Conservation (phyloP, 2,888 invertebrate species). For the Epistrophella euchroma region DNA sequence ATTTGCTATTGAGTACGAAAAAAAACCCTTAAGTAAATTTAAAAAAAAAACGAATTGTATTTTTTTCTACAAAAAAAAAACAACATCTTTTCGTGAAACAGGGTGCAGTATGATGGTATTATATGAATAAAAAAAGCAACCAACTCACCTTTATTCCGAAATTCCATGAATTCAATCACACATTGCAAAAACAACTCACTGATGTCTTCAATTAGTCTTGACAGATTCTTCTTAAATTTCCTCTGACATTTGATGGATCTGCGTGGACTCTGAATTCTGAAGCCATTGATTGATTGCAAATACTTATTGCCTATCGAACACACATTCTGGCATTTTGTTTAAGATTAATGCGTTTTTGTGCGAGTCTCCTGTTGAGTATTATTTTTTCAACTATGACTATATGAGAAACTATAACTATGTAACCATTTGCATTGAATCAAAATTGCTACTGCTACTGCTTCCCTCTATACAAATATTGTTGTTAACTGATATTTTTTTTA, state of each 20-base stretch:
- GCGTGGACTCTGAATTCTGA: conserved; percentile 13
- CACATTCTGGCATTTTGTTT: conserved; percentile 29
- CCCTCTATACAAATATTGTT: conserved; percentile 16
- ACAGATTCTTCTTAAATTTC: conserved; percentile 53
- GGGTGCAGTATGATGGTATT: neutral
- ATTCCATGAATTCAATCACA: neutral
- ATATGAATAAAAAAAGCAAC: neutral
- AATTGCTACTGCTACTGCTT: neutral
- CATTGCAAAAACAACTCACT: neutral
- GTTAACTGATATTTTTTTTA: conserved; percentile 26
- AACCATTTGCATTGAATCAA: conserved; percentile 44
- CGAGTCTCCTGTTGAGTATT: neutral
- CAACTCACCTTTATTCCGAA: conserved; percentile 38
- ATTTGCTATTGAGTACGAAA: too few species aligned
- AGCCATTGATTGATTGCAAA: conserved; percentile 49
- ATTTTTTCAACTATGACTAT: neutral
- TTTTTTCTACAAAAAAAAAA: too few species aligned
- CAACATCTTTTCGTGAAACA: too few species aligned
- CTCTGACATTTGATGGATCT: conserved; percentile 57
- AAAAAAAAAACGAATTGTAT: too few species aligned
- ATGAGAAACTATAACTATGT: neutral
- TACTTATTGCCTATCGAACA: conserved; percentile 18
- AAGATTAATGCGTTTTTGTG: conserved; percentile 42
- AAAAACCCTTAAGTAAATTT: too few species aligned
- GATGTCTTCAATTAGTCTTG: conserved; percentile 46